phyloP scores from a whole-genome alignment of 23 tunicate species.

The Ciona savignyi region DNA sequence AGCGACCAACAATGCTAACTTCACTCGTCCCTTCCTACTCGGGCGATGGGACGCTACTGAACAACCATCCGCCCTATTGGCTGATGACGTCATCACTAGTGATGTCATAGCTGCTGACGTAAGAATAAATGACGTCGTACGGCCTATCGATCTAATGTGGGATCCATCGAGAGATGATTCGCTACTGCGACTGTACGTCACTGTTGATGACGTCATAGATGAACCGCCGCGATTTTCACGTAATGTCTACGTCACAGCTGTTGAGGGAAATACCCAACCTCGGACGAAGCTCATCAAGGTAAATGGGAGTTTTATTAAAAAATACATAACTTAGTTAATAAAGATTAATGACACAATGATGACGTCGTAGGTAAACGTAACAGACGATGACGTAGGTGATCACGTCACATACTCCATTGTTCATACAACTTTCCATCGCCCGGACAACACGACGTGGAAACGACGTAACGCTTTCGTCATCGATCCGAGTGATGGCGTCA shows the following conservation, averaged over 20 bases:
- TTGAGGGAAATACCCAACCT: slow-evolving; percentile 16
- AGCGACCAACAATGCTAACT: slow-evolving; percentile 30
- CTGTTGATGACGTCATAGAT: slow-evolving; percentile 66
- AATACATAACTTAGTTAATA: no score
- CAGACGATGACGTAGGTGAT: slow-evolving; percentile 30
- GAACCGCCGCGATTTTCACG: slow-evolving; percentile 41
- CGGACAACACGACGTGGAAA: slow-evolving; percentile 13
- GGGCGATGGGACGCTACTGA: slow-evolving; percentile 27
- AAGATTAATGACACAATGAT: no score
- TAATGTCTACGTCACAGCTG: slow-evolving; percentile 51
- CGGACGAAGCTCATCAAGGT: slow-evolving; percentile 22
- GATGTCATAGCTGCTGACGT: neutral
- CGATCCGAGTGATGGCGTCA: slow-evolving; percentile 12
- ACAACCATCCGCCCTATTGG: slow-evolving; percentile 2
- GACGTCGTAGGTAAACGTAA: slow-evolving; percentile 14
- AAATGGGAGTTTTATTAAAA: no score
- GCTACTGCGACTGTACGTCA: slow-evolving; percentile 21
- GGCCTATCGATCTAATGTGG: slow-evolving; percentile 9
- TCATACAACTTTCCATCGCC: neutral
- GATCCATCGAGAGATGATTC: slow-evolving; percentile 18
- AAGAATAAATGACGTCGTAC: neutral
- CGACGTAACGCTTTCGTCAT: slow-evolving; percentile 9
- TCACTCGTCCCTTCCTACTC: slow-evolving; percentile 4
- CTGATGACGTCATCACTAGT: slow-evolving; percentile 2
- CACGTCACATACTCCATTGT: slow-evolving; percentile 15